Base-by-base conservation (phyloP, 2,888 invertebrate genomes). In the Oligia latruncula region DNA sequence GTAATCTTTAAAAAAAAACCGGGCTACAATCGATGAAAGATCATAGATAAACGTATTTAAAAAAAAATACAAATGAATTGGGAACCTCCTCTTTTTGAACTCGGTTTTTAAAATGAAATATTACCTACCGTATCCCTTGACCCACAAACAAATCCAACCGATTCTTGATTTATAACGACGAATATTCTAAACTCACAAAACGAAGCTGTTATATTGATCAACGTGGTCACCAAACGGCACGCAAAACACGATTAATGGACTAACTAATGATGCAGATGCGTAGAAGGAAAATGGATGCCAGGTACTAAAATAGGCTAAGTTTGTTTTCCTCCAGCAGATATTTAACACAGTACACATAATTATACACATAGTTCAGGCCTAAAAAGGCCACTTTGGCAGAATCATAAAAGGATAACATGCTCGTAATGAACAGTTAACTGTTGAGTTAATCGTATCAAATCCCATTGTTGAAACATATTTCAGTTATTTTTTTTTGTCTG, bases 101-200 rank as follows among this genome's bases (percentile, higher is more conserved):
- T n/a, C 15, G 23, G 2, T 55, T 55, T 6, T 6, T 49, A 8
- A 29, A 46, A 17, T 2, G 49, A n/a, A 20, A 52, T 46, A 13
- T 62, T 70, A 77, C 79, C 62, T 79, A n/a, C 46, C 46, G 4
- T 49, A 46, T 64, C 6, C 35, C 11, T 70, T 79, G 20, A 52
- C n/a, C 46, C 55, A 79, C 43, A 71, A 62, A 17, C n/a, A 64
- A 43, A 29, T 58, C 13, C 1, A 2, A 43, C 49, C 1, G 17
- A 29, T 29, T 68, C 6, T n/a, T 43, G 9, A 20, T 49, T 49
- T 43, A 9, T 23, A 20, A 49, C 43, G 8, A n/a, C 49, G 3
- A 20, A 49, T 46, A 29, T 29, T 35, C 15, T 3, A 49, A 49
- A 20, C 35, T 17, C 17, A 15, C 4, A 4, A 64, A 35, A 35